Percentiles rank a stretch among this genome's conserved stretches.
Evolutionary conservation across 2,113 vertebrate species (phyloP).

Genomic region (Crotophaga sulcirostris): DNA sequence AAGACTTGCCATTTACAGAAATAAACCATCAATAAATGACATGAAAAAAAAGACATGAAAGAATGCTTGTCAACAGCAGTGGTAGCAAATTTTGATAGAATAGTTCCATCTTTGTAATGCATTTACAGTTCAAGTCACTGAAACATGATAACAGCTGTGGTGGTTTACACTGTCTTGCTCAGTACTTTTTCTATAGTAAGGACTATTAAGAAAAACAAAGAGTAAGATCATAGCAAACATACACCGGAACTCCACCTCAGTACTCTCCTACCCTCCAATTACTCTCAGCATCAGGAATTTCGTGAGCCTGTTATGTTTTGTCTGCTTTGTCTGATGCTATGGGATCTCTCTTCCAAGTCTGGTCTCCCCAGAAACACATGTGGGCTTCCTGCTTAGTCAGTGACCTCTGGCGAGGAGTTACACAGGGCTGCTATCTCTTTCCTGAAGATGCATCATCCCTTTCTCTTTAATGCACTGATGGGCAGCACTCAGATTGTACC

Average conservation of each 20-base stretch:
- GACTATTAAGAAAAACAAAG: not conserved
- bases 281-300: not conserved
- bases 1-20: not conserved
- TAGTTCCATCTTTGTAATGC: not conserved
- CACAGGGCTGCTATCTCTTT: not conserved
- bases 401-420: not conserved
- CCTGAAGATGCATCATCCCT: not conserved
- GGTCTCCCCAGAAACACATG: accelerated
- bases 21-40: not conserved
- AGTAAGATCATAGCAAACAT: not conserved
- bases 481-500: not conserved
- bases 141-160: not conserved
- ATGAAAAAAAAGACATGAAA: not conserved
- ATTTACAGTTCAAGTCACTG: not conserved
- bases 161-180: not conserved
- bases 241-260: not conserved
- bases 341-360: not conserved
- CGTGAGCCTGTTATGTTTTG: not conserved
- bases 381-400: not conserved
- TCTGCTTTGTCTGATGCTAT: not conserved
- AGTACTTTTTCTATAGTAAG: not conserved
- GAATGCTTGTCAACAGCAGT: not conserved
- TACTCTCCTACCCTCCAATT: not conserved
- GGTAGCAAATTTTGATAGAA: not conserved
- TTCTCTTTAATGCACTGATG: not conserved